phyloP scores from a whole-genome alignment of 2,888 invertebrate species.

The Lacanobia wlatinum region DNA sequence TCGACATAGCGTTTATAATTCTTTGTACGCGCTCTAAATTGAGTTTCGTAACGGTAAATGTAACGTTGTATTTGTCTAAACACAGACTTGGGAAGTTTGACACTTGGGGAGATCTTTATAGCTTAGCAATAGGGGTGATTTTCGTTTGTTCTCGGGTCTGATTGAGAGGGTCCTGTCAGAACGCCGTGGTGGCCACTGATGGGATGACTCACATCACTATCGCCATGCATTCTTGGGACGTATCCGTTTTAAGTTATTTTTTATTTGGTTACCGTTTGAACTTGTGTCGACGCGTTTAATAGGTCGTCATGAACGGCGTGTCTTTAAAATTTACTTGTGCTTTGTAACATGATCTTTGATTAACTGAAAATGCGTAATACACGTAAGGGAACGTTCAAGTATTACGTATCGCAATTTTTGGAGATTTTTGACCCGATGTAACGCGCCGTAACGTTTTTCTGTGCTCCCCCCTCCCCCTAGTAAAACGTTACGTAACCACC shows the following conservation, averaged over 20 bases:
- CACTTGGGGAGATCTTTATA: slow-evolving; percentile 64
- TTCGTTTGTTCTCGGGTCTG: slow-evolving; percentile 66
- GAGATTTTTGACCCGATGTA: no score
- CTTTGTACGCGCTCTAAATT: slow-evolving; percentile 63
- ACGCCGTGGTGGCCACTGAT: slow-evolving; percentile 86
- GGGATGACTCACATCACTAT: slow-evolving; percentile 86
- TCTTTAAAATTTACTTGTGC: slow-evolving; percentile 31
- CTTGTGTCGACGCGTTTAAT: slow-evolving; percentile 78
- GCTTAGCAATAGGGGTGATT: slow-evolving; percentile 60
- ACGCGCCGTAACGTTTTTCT: no score
- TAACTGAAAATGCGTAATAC: slow-evolving; percentile 4
- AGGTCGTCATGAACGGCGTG: slow-evolving; percentile 67
- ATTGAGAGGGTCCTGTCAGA: slow-evolving; percentile 70
- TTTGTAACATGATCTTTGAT: slow-evolving; percentile 16
- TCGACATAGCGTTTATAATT: slow-evolving; percentile 61
- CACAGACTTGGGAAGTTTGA: slow-evolving; percentile 68
- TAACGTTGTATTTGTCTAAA: slow-evolving; percentile 73
- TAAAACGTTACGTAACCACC: no score
- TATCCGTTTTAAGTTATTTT: slow-evolving; percentile 83
- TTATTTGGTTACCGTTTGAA: slow-evolving; percentile 77
- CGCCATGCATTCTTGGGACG: slow-evolving; percentile 85
- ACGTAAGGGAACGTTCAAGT: no score
- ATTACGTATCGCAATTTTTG: no score
- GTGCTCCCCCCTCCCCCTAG: no score
- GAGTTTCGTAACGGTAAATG: slow-evolving; percentile 69